Evolutionary conservation across 2,113 vertebrate genomes (phyloP).

Genomic region (Butorides virescens): DNA sequence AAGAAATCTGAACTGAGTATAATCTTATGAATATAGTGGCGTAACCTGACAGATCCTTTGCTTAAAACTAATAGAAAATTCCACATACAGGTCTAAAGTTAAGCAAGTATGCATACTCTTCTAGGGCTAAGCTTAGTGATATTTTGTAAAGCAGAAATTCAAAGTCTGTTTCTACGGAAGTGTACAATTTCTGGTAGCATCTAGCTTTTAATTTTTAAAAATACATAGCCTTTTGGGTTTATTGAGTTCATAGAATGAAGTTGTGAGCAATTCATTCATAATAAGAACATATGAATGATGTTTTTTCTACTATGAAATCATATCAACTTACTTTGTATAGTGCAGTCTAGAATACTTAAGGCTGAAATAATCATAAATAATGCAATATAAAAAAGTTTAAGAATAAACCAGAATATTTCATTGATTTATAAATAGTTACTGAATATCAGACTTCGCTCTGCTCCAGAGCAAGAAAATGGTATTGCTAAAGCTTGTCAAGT

Average conservation of each 20-base stretch:
- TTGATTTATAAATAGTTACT: neutral
- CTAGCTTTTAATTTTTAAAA: neutral
- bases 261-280: neutral
- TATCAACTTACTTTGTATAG: neutral
- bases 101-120: neutral
- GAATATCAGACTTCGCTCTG: neutral
- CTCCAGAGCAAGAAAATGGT: neutral
- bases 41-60: neutral
- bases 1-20: neutral
- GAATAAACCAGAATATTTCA: neutral
- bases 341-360: neutral
- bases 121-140: neutral
- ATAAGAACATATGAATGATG: neutral
- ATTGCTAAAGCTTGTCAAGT: neutral
- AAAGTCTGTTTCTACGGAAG: neutral
- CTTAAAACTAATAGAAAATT: neutral
- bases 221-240: neutral
- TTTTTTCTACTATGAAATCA: neutral
- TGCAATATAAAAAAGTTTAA: neutral
- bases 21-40: neutral
- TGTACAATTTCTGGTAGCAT: neutral
- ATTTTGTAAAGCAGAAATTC: neutral
- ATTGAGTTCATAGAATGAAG: neutral
- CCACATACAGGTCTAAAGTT: neutral
- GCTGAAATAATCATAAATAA: neutral